Evolutionary conservation across 2,113 vertebrate species (phyloP).

Genomic region (Numenius arquata): DNA sequence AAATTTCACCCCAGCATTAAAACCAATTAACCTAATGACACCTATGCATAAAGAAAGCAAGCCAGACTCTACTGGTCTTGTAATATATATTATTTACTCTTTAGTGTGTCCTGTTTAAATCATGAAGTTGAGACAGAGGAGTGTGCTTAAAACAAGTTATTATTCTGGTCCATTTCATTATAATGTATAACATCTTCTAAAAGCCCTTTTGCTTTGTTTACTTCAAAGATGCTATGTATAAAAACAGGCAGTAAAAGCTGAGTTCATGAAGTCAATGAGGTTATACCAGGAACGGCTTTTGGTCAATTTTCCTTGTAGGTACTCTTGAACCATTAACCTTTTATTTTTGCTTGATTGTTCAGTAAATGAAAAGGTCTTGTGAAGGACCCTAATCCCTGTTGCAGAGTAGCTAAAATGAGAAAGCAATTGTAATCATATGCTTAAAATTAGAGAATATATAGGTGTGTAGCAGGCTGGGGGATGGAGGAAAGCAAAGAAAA

Average conservation of each 20-base stretch:
- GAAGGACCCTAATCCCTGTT: neutral
- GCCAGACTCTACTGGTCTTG: neutral
- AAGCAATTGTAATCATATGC: neutral
- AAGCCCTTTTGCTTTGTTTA: neutral
- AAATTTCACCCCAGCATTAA: neutral
- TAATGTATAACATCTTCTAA: neutral
- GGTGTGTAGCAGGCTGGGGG: neutral
- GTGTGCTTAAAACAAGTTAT: neutral
- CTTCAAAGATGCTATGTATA: neutral
- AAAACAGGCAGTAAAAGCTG: neutral
- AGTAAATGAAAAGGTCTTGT: neutral
- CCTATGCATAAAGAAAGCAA: neutral
- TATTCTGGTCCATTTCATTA: neutral
- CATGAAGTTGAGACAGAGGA: neutral
- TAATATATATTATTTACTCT: neutral
- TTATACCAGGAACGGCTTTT: neutral
- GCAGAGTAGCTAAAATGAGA: neutral
- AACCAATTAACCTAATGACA: neutral
- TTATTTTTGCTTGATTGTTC: neutral
- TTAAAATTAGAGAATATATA: neutral
- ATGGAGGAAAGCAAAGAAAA: neutral
- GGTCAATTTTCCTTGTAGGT: neutral
- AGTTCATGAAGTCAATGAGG: neutral
- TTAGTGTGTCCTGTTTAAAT: neutral
- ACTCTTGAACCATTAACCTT: neutral